Conservation (phyloP, 2,797 vertebrate genomes). For the Ataeniobius toweri region DNA sequence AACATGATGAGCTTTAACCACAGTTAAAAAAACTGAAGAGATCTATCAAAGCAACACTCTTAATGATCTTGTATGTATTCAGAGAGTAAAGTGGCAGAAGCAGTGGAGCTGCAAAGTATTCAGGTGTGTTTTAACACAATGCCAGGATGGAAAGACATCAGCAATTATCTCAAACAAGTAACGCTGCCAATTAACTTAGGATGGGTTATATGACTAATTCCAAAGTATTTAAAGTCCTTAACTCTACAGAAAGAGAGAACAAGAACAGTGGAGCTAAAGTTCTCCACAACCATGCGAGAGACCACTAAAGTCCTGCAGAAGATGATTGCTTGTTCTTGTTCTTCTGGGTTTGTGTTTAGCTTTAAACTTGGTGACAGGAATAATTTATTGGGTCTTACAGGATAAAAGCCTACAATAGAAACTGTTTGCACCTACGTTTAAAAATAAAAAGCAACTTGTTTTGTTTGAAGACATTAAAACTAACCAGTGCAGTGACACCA, state of each 20-base stretch:
- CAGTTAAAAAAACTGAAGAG: background rate
- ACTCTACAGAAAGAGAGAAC: background rate
- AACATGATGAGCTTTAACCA: no score
- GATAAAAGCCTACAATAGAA: background rate
- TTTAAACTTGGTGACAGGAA: background rate
- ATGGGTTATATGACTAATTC: background rate
- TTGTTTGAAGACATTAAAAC: no score
- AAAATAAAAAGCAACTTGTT: background rate
- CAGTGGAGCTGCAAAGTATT: background rate
- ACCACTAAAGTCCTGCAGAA: background rate
- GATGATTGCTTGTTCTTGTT: background rate
- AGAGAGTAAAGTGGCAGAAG: background rate
- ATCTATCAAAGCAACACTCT: background rate
- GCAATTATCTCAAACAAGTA: background rate
- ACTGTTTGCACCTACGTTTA: background rate
- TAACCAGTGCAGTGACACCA: background rate
- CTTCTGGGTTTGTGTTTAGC: background rate
- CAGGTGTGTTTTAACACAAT: background rate
- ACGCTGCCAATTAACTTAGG: background rate
- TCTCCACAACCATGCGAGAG: background rate
- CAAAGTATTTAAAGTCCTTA: background rate
- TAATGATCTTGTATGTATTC: background rate
- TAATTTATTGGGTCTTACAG: background rate
- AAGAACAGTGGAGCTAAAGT: background rate
- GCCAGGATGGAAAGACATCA: background rate